These are phyloP conservation scores for Drosophila mayaguana DNA, from an alignment of 2,888 invertebrate genomes.

Conservation along the genomic window DNA sequence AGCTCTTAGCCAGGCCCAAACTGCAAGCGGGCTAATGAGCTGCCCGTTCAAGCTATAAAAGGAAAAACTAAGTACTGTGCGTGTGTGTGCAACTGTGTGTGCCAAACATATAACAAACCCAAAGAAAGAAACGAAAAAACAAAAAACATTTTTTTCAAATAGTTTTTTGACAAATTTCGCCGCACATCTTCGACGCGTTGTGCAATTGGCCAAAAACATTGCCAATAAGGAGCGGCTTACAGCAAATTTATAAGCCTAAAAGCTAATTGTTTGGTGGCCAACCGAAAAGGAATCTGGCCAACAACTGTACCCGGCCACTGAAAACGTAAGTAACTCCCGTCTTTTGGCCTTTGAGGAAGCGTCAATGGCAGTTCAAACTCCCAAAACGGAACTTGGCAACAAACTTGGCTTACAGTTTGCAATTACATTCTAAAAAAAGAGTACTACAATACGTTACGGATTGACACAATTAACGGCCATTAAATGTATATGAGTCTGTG, in stretches of 20 bases:
- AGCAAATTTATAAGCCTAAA: slow-evolving; percentile 16
- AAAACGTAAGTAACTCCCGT: slow-evolving; percentile 57
- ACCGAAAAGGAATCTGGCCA: slow-evolving; percentile 64
- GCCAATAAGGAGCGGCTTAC: slow-evolving; percentile 54
- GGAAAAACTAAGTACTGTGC: slow-evolving; percentile 44
- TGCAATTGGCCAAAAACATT: slow-evolving; percentile 57
- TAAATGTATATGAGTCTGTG: slow-evolving; percentile 19
- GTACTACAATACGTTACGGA: slow-evolving; percentile 34
- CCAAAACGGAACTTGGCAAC: slow-evolving; percentile 44
- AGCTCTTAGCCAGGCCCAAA: slow-evolving; percentile 30
- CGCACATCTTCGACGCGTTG: slow-evolving; percentile 52
- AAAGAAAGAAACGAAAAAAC: slow-evolving; percentile 1
- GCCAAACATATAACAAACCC: slow-evolving; percentile 8
- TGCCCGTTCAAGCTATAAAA: slow-evolving; percentile 31
- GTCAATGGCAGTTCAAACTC: not conserved
- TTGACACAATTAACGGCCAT: slow-evolving; percentile 39
- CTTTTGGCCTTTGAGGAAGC: slow-evolving; percentile 64
- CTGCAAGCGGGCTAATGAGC: slow-evolving; percentile 35
- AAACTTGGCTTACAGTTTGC: slow-evolving; percentile 22
- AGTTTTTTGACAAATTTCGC: slow-evolving; percentile 37
- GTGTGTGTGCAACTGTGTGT: slow-evolving; percentile 52
- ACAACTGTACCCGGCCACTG: slow-evolving; percentile 32
- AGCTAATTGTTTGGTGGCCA: slow-evolving; percentile 28
- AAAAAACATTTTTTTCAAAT: slow-evolving; percentile 20
- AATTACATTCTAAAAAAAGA: slow-evolving; percentile 60